Evolutionary conservation across 2,797 vertebrate species (phyloP).

Genomic region (Mallotus villosus): DNA sequence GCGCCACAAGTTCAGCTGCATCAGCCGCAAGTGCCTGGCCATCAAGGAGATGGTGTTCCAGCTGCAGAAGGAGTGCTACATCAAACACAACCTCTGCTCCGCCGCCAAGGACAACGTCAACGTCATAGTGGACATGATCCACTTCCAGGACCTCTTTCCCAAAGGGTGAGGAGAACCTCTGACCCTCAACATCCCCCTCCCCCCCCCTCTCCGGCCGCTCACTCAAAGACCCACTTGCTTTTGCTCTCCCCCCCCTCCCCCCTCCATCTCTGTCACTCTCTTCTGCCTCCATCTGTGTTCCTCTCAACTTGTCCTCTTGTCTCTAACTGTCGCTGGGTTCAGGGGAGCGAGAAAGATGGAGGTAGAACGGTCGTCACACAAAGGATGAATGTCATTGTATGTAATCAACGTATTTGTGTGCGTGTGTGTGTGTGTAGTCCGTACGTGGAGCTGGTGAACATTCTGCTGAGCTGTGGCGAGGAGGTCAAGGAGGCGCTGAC

Average conservation of each 20-base stretch:
- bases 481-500: constrained; percentile 94
- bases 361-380: no score
- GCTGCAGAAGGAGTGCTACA: constrained; percentile 95
- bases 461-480: constrained; percentile 92
- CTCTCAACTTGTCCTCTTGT: background rate
- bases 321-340: no score
- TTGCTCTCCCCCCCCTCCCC: no score
- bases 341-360: no score
- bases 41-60: constrained; percentile 99
- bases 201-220: no score
- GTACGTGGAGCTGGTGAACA: constrained; percentile 95
- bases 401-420: background rate
- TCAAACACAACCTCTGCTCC: constrained; percentile 94
- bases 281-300: no score
- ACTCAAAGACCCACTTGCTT: no score
- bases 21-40: constrained; percentile 96
- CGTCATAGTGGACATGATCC: constrained; percentile 99
- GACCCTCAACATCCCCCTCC: no score
- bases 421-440: constrained; percentile 73
- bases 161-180: constrained; percentile 84
- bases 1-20: constrained; percentile 96
- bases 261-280: no score
- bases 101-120: constrained; percentile 94
- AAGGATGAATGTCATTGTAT: no score
- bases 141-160: constrained; percentile 95